phyloP scores from a whole-genome alignment of 2,797 vertebrate species.

The Dallia pectoralis region DNA sequence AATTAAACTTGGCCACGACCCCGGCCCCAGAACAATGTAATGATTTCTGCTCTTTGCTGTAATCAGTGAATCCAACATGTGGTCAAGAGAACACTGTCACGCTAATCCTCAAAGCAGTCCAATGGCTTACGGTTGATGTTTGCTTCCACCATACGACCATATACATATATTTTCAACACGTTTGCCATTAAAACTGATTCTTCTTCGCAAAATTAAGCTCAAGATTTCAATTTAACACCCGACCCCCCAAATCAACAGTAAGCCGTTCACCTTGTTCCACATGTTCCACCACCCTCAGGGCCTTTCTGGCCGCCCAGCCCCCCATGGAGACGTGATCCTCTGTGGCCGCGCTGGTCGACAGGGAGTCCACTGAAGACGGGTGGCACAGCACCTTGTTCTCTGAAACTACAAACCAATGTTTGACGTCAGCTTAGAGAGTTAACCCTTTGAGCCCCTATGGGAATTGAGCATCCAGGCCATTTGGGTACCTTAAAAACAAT shows the following conservation, averaged over 20 bases:
- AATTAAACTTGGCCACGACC: neutral
- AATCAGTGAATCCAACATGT: neutral
- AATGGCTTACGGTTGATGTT: too few species aligned
- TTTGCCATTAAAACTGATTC: too few species aligned
- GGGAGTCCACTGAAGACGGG: constrained; percentile 95
- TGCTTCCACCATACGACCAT: too few species aligned
- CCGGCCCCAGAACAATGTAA: neutral
- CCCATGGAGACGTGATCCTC: constrained; percentile 99
- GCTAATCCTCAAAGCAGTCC: too few species aligned
- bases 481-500: too few species aligned
- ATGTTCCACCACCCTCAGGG: constrained; percentile 91
- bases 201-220: too few species aligned
- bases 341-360: constrained; percentile 96
- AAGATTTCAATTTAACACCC: too few species aligned
- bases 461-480: too few species aligned
- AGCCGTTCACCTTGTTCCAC: constrained; percentile 88
- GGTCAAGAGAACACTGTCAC: too few species aligned
- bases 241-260: neutral
- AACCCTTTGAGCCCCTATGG: too few species aligned
- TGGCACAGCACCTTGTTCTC: constrained; percentile 97
- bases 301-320: constrained; percentile 95
- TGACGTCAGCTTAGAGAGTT: neutral
- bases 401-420: constrained; percentile 82
- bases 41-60: neutral
- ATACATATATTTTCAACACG: too few species aligned